A percentile compares a stretch with the other conserved stretches of the same genome.
Conservation (phyloP, 2,888 invertebrate species). For the Anorthoa munda region DNA sequence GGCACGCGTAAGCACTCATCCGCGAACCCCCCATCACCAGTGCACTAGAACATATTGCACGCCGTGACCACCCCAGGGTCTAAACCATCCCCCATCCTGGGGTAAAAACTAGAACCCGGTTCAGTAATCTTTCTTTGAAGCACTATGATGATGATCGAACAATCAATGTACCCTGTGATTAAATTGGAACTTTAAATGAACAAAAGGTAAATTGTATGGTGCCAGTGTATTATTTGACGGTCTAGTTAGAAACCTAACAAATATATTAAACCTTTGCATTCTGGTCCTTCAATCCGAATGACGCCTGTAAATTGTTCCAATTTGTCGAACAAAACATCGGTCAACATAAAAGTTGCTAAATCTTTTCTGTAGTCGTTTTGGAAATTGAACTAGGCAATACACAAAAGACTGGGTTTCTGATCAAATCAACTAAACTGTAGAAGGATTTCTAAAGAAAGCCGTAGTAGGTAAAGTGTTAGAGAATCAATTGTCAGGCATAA, state of each 20-base stretch:
- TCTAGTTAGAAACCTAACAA: not conserved
- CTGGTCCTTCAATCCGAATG: not conserved
- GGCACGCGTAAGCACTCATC: no score
- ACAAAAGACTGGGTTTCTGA: slow-evolving; percentile 31
- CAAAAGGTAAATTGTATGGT: not conserved
- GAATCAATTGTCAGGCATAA: slow-evolving; percentile 31
- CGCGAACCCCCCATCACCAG: no score
- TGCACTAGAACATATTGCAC: no score
- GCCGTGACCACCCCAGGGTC: no score
- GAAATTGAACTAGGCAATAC: not conserved
- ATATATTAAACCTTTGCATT: no score
- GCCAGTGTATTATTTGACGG: no score
- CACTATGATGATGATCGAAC: no score
- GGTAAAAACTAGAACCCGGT: no score
- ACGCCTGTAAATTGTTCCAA: slow-evolving; percentile 25
- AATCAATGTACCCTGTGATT: not conserved
- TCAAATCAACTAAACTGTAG: slow-evolving; percentile 16
- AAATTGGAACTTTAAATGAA: not conserved
- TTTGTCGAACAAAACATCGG: slow-evolving; percentile 40
- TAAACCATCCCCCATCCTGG: no score
- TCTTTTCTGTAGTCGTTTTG: not conserved
- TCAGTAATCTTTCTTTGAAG: no score
- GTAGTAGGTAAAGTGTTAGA: not conserved
- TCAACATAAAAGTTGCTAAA: not conserved
- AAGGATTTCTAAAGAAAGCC: slow-evolving; percentile 41